phyloP scores from a whole-genome alignment of 2,113 vertebrate species.

The Prunella himalayana region DNA sequence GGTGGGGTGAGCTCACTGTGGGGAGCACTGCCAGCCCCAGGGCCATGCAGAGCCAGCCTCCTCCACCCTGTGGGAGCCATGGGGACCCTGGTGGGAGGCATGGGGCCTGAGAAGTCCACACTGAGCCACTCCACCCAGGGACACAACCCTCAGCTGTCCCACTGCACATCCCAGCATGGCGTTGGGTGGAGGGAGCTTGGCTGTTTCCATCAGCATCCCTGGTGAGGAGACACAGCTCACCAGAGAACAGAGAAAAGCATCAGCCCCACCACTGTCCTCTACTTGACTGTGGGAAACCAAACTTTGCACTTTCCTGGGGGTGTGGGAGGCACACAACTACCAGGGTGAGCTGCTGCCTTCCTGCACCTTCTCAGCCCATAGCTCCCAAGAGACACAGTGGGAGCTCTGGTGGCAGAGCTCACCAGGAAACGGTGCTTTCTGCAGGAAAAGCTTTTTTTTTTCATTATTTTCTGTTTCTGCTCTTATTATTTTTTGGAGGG shows the following conservation, averaged over 20 bases:
- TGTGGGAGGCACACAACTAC: neutral
- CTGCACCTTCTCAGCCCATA: neutral
- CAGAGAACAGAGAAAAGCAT: neutral
- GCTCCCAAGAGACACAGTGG: neutral
- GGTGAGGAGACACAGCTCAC: neutral
- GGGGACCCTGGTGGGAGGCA: neutral
- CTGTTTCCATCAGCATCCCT: neutral
- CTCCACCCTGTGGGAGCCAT: neutral
- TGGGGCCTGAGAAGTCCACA: rapidly evolving
- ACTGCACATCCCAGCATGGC: rapidly evolving
- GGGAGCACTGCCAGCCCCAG: neutral
- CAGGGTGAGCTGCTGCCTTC: neutral
- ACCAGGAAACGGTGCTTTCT: neutral
- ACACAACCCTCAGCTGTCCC: neutral
- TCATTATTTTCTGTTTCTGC: conserved; percentile 11
- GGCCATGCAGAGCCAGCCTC: neutral
- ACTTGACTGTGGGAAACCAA: neutral
- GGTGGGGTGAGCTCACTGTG: neutral
- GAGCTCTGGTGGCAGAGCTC: neutral
- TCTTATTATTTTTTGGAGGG: neutral
- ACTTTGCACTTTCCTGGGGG: neutral
- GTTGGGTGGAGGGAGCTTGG: neutral
- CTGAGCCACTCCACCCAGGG: neutral
- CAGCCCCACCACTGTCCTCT: neutral
- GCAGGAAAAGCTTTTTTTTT: conserved; percentile 13